Percentiles rank a stretch among this genome's conserved stretches.
Conservation (phyloP, 2,797 vertebrate species). For the Hyperoplus lanceolatus region DNA sequence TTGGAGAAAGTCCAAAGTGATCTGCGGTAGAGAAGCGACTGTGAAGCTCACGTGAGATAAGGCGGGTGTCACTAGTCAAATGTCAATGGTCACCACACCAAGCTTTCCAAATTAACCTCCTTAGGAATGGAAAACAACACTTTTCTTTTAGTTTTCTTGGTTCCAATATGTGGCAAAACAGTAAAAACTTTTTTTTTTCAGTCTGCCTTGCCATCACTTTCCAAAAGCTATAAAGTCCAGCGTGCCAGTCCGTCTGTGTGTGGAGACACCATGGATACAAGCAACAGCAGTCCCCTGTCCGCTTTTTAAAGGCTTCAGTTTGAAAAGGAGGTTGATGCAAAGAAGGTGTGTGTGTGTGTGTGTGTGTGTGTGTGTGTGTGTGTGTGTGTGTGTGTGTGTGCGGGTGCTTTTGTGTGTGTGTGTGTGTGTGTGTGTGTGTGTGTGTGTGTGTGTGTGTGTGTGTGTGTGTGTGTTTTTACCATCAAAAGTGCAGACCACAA, state of each 20-base stretch:
- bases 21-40: too few species aligned
- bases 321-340: slow-evolving; percentile 48
- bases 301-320: slow-evolving; percentile 49
- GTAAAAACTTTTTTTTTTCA: slow-evolving; percentile 20
- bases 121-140: background rate
- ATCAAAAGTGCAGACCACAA: slow-evolving; percentile 55
- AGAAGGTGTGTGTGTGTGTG: background rate
- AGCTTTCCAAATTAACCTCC: too few species aligned
- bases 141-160: background rate
- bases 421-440: slow-evolving; percentile 1
- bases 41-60: too few species aligned
- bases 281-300: slow-evolving; percentile 51
- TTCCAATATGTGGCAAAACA: slow-evolving; percentile 31
- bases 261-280: slow-evolving; percentile 80
- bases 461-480: slow-evolving; percentile 9
- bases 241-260: slow-evolving; percentile 67
- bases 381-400: background rate
- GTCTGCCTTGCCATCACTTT: slow-evolving; percentile 12
- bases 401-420: background rate
- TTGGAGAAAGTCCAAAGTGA: too few species aligned
- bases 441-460: slow-evolving; percentile 1
- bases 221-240: slow-evolving; percentile 56
- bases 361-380: slow-evolving; percentile 19
- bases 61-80: too few species aligned
- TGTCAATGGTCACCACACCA: too few species aligned